Base-by-base conservation (phyloP, 30 jellyfish, hydroid and myxozoan genomes). In the Nemopilema nomurai region DNA sequence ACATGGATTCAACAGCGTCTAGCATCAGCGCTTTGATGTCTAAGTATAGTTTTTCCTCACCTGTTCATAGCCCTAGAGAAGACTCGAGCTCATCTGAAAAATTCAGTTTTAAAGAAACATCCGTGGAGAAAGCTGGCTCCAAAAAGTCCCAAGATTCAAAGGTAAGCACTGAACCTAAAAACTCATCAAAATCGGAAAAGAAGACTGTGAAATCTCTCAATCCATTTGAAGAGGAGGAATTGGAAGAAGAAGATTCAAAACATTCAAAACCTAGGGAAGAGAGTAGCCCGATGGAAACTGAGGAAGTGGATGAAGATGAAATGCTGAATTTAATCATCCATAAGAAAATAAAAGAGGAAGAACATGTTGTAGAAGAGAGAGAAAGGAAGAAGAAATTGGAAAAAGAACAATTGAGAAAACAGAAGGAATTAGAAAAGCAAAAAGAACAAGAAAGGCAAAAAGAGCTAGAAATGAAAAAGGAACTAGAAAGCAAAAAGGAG, bases 231-330 rank as follows among this genome's bases (percentile, higher is more conserved):
- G 86, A 62, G 33, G 92, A 83, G 20, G 92, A 83, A 52, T 18
- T 33, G 8, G 29, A 16, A 13, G 30, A 16, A 33, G 51, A 25
- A n/a, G 93, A 64, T 30, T 13, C 33, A n/a, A 69, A 4, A 19
- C 24, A 52, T 31, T 18, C 78, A 53, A 63, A 78, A 16, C 24
- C n/a, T 29, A 68, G 33, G 53, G 51, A n/a, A 24, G 25, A 19
- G 51, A 32, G 51, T 32, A 79, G 65, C 71, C 31, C 18, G 27
- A 51, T 18, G 1, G 87, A 51, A 67, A 74, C 77, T 77, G 92
- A 79, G 8, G 90, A 81, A 51, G 88, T 77, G 4, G 98, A 93
- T 63, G 98, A 93, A 49, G 97, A 94, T 70, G 99, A 94, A 57
- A 86, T 86, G 96, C 80, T 94, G 71, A 85, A 94, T 73, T 50